Conservation (phyloP, 2,888 invertebrate species). For the Thelaira solivaga region DNA sequence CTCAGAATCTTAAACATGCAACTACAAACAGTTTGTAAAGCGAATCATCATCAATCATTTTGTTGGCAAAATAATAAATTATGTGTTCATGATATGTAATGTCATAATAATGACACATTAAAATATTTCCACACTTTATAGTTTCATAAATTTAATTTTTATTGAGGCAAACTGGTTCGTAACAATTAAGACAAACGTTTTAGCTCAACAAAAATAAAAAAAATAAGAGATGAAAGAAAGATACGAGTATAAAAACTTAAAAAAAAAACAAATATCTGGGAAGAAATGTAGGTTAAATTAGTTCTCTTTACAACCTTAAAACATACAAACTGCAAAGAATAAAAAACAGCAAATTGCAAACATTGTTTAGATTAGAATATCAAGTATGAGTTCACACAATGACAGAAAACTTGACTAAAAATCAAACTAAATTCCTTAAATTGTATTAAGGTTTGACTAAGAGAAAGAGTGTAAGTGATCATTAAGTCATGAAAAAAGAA, state of each 20-base stretch:
- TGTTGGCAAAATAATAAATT: neutral
- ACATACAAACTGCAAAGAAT: no score
- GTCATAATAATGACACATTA: constrained; percentile 10
- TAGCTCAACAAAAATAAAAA: neutral
- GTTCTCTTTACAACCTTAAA: neutral
- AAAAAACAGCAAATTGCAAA: no score
- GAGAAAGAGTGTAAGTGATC: neutral
- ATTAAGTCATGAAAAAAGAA: neutral
- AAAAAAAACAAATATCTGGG: neutral
- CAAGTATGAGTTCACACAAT: no score
- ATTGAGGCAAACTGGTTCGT: no score
- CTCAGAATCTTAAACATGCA: neutral
- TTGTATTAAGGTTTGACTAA: neutral
- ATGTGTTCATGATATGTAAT: neutral
- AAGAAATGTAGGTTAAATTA: constrained; percentile 20
- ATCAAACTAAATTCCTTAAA: no score
- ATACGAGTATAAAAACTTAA: neutral
- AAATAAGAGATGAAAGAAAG: neutral
- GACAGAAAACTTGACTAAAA: neutral
- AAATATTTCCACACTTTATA: constrained; percentile 2
- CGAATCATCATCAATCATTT: constrained; percentile 24
- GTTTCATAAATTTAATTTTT: neutral
- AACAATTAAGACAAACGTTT: no score
- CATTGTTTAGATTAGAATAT: neutral
- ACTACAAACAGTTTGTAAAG: neutral